Conservation (phyloP, 1,140 invertebrate species). For the Megalonaias nervosa region DNA sequence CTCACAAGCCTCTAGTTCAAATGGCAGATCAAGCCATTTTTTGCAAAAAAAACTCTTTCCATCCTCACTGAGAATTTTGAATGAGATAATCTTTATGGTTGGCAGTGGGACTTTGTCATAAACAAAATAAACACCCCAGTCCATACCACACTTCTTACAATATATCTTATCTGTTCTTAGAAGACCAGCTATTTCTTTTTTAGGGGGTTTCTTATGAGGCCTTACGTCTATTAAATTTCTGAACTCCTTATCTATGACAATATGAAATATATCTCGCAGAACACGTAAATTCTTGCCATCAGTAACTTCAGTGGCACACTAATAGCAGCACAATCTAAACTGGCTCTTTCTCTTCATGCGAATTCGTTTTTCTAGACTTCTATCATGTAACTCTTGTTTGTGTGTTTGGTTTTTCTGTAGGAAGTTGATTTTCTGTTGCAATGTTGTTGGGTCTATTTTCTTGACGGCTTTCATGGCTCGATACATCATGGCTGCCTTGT, state of each 20-base stretch:
- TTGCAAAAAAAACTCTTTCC: neutral
- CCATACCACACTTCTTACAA: conserved; percentile 28
- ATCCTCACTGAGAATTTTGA: conserved; percentile 7
- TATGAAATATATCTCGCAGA: neutral
- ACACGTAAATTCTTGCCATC: conserved; percentile 10
- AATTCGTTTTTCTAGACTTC: conserved; percentile 12
- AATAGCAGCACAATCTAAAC: conserved; percentile 12
- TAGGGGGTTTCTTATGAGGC: conserved; percentile 16
- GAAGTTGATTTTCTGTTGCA: conserved; percentile 5
- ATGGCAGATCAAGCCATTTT: conserved; percentile 19
- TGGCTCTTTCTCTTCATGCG: conserved; percentile 9
- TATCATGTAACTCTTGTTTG: conserved; percentile 14
- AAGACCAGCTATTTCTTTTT: conserved; percentile 7
- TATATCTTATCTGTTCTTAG: conserved; percentile 26
- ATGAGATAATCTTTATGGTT: conserved; percentile 15
- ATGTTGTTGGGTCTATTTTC: neutral
- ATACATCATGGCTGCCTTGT: conserved; percentile 33
- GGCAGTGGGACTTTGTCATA: conserved; percentile 3
- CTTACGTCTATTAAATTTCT: conserved; percentile 5
- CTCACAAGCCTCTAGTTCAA: too few relatives aligned
- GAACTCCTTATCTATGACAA: conserved; percentile 20
- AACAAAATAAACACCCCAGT: conserved; percentile 20
- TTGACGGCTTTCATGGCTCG: conserved; percentile 12
- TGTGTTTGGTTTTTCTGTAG: conserved; percentile 20
- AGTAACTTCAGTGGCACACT: conserved; percentile 8